Evolutionary conservation across 2,797 vertebrate genomes (phyloP).

Genomic region (Anguilla obscura): DNA sequence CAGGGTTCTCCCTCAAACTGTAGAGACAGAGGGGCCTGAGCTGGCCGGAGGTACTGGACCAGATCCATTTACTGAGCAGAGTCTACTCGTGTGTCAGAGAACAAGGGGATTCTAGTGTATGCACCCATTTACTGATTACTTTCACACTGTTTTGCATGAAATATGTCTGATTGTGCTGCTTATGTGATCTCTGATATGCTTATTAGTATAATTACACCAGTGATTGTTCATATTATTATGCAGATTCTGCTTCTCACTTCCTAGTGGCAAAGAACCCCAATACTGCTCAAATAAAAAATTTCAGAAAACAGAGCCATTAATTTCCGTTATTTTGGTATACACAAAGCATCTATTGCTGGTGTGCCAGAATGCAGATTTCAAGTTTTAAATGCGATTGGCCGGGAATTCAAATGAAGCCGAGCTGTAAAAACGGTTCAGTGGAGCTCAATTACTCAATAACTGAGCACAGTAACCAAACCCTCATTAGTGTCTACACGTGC

Average conservation of each 20-base stretch:
- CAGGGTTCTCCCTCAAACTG: neutral
- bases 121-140: neutral
- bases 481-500: neutral
- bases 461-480: neutral
- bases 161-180: neutral
- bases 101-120: neutral
- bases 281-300: neutral
- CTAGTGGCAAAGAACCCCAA: neutral
- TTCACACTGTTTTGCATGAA: neutral
- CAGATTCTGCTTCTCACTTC: neutral
- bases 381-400: neutral
- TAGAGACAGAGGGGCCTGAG: slow-evolving; percentile 7
- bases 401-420: neutral
- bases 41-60: slow-evolving; percentile 44
- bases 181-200: slow-evolving; percentile 1
- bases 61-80: slow-evolving; percentile 21
- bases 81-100: neutral
- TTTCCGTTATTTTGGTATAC: neutral
- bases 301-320: neutral
- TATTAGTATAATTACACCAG: neutral
- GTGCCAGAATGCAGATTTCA: neutral
- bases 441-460: slow-evolving; percentile 29
- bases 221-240: neutral
- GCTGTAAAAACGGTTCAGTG: neutral
- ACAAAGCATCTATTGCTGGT: neutral